Evolutionary conservation across 1,140 invertebrate genomes (phyloP).

Genomic region (Cydia amplana): DNA sequence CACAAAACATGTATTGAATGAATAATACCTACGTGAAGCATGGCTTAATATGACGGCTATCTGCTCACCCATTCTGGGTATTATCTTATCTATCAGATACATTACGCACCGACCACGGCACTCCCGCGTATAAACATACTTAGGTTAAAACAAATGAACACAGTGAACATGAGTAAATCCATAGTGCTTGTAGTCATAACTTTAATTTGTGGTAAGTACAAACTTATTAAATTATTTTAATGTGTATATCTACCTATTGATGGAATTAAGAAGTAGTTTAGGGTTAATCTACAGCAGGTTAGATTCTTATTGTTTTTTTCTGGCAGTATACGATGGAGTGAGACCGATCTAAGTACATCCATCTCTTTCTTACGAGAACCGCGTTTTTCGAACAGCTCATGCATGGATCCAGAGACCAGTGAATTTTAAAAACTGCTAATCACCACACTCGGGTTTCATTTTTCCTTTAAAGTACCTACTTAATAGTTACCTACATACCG

Average conservation of each 20-base stretch:
- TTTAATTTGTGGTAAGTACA: constrained; percentile 14
- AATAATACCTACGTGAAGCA: background rate
- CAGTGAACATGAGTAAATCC: background rate
- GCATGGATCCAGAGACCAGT: no score
- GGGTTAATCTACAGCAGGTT: background rate
- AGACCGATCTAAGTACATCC: no score
- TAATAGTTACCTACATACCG: no score
- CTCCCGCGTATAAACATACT: constrained; percentile 14
- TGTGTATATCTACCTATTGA: background rate
- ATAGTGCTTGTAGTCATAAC: background rate
- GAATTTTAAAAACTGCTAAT: no score
- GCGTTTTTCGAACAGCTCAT: no score
- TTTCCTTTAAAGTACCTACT: no score
- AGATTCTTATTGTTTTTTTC: no score
- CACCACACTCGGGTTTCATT: no score
- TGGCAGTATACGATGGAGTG: no score
- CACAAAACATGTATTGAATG: background rate
- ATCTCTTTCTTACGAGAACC: no score
- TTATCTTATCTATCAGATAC: constrained; percentile 26
- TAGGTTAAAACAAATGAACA: constrained; percentile 13
- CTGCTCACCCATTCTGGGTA: constrained; percentile 13
- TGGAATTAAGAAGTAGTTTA: no score
- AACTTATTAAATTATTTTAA: background rate
- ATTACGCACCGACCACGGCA: constrained; percentile 14
- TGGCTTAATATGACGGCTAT: constrained; percentile 8